Base-by-base conservation (phyloP, 2,113 vertebrate genomes). In the Rallus limicola region DNA sequence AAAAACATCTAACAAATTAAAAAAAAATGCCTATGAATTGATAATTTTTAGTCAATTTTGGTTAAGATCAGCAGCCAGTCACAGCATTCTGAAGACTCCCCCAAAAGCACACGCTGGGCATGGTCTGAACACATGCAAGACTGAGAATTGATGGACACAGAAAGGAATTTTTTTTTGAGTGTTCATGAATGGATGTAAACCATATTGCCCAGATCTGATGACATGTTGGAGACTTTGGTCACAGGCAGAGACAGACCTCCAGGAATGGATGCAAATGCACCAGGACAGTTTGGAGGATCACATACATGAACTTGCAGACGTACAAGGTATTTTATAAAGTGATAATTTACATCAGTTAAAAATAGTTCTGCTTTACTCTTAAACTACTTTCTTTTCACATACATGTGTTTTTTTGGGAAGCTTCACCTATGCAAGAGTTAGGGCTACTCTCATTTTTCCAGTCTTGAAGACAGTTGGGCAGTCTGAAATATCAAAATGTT, bases 91-190 rank as follows among this genome's bases (percentile, higher is more conserved):
- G 48, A 44, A 44, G 34, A 23, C 24, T 24, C 19, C 11, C 24
- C 23, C 0, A 2, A 36, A 2, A 52, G 56, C 1, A 1, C 19
- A 9, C 31, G 19, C 26, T 56, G 23, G n/a, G 20, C 33, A 63
- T 10, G 26, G 16, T 63, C 46, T 80, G 74, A 82, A 33, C 52
- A 48, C 3, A 3, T 46, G 28, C 21, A 20, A 64, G 48, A 46
- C 11, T 46, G 50, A 59, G 62, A 81, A 64, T 10, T 81, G 50
- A 29, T 24, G 17, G 13, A 36, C 20, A 58, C 50, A 40, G 20
- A 53, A 52, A 36, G 13, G 52, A 62, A 11, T 36, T 34, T 78
- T 56, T 56, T 46, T 48, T 29, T 28, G 50, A 64, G 31, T 17
- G 75, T 85, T 93, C 63, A 34, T 24, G 10, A 68, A 67, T 21